Conservation (phyloP, 2,888 invertebrate species). For the Priocnemis perturbator region DNA sequence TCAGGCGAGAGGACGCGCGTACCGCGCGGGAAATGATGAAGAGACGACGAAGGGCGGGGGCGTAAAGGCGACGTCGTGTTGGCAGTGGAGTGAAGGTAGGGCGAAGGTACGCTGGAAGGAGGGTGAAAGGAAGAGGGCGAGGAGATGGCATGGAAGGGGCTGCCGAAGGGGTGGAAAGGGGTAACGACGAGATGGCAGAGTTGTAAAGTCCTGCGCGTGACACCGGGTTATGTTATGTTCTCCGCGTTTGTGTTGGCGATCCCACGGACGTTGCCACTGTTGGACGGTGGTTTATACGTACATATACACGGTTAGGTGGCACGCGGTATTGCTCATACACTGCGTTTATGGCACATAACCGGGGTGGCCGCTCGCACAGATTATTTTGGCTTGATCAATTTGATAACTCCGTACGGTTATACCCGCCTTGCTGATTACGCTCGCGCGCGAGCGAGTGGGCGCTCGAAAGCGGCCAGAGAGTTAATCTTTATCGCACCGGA, state of each 20-base stretch:
- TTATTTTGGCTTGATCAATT: constrained; percentile 75
- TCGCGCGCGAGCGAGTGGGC: constrained; percentile 34
- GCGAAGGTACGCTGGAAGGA: constrained; percentile 1
- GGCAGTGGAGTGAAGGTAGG: constrained; percentile 13
- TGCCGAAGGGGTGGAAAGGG: constrained; percentile 27
- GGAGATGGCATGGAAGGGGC: constrained; percentile 18
- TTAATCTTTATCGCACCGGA: constrained; percentile 50
- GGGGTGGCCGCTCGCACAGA: constrained; percentile 70
- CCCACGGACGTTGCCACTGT: constrained; percentile 53
- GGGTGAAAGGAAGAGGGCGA: constrained; percentile 18
- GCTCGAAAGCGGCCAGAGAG: constrained; percentile 18
- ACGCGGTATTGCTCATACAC: constrained; percentile 72
- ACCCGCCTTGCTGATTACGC: constrained; percentile 69
- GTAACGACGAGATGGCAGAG: constrained; percentile 70
- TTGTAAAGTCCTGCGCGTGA: constrained; percentile 75
- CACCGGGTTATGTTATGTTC: constrained; percentile 72
- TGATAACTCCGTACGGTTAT: constrained; percentile 73
- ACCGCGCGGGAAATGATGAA: constrained; percentile 34
- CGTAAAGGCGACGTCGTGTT: too few species aligned
- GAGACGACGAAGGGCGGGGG: constrained; percentile 12
- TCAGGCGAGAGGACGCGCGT: constrained; percentile 30
- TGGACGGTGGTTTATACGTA: constrained; percentile 61
- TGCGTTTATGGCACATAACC: constrained; percentile 75
- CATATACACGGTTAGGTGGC: constrained; percentile 66
- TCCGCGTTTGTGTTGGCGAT: constrained; percentile 64